Conservation (phyloP, 2,888 invertebrate genomes). For the Philereme vetulata region DNA sequence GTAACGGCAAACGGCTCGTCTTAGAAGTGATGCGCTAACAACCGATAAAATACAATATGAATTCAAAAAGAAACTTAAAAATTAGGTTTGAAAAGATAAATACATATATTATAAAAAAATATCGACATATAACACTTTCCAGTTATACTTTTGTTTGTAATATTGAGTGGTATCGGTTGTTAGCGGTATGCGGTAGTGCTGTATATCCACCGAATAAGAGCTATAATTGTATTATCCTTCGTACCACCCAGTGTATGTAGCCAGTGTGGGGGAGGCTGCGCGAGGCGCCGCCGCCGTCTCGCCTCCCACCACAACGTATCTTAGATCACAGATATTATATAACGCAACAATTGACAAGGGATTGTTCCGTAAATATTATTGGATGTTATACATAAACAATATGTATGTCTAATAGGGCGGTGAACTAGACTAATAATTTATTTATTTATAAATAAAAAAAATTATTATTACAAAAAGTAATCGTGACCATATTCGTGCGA, state of each 20-base stretch:
- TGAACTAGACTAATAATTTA: constrained; percentile 54
- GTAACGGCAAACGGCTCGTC: constrained; percentile 14
- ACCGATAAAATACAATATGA: not conserved
- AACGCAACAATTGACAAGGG: constrained; percentile 8
- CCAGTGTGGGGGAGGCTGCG: constrained; percentile 21
- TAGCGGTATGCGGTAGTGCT: constrained; percentile 7
- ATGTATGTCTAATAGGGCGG: constrained; percentile 35
- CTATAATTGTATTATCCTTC: constrained; percentile 25
- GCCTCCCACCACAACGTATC: constrained; percentile 19
- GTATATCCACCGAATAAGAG: constrained; percentile 27
- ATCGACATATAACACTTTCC: no score
- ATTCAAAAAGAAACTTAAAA: no score
- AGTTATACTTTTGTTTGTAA: no score
- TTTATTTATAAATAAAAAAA: constrained; percentile 51
- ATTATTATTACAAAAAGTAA: constrained; percentile 29
- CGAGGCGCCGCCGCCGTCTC: constrained; percentile 18
- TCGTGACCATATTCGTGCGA: constrained; percentile 43
- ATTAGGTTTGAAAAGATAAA: not conserved
- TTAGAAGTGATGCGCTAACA: constrained; percentile 16
- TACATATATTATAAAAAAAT: no score
- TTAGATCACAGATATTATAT: constrained; percentile 2
- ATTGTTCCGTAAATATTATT: constrained; percentile 21
- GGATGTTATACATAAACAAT: constrained; percentile 30
- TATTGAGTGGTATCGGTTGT: constrained; percentile 1
- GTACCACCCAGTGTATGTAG: constrained; percentile 26